Evolutionary conservation across 2,888 invertebrate genomes (phyloP).

Genomic region (Strigamia maritima): DNA sequence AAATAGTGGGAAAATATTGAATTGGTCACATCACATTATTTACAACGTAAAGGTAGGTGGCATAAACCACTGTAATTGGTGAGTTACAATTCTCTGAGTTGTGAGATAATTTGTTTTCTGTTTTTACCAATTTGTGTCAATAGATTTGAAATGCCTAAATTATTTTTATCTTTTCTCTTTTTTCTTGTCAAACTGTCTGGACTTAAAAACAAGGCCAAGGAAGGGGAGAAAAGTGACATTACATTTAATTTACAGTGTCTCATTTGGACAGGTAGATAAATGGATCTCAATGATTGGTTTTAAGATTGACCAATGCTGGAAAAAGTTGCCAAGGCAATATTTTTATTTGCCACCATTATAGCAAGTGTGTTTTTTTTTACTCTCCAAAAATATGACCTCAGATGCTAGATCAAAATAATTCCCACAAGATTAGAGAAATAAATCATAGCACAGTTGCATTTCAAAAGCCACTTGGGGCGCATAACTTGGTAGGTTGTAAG

Average conservation of each 20-base stretch:
- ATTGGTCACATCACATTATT: too few relatives aligned
- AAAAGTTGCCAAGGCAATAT: neutral
- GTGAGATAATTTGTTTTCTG: neutral
- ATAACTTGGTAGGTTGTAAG: neutral
- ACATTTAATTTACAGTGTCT: constrained; percentile 5
- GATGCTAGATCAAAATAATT: constrained; percentile 3
- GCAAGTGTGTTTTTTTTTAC: neutral
- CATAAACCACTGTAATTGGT: too few relatives aligned
- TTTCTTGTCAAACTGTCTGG: neutral
- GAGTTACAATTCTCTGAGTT: too few relatives aligned
- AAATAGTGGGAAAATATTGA: too few relatives aligned
- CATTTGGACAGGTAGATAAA: constrained; percentile 21
- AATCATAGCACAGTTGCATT: constrained; percentile 14
- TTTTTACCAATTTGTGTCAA: neutral
- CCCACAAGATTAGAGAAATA: neutral
- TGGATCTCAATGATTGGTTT: constrained; percentile 14
- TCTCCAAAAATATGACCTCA: neutral
- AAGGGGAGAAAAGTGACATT: neutral
- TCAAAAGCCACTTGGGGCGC: constrained; percentile 17
- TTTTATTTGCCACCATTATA: constrained; percentile 2
- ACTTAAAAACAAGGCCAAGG: neutral
- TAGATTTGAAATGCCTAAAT: neutral
- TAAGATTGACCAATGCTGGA: neutral
- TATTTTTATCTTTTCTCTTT: neutral
- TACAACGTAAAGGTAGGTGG: too few relatives aligned